Conservation (phyloP, 64 coral and sea anemone species). For the Dendronephthya gigantea region DNA sequence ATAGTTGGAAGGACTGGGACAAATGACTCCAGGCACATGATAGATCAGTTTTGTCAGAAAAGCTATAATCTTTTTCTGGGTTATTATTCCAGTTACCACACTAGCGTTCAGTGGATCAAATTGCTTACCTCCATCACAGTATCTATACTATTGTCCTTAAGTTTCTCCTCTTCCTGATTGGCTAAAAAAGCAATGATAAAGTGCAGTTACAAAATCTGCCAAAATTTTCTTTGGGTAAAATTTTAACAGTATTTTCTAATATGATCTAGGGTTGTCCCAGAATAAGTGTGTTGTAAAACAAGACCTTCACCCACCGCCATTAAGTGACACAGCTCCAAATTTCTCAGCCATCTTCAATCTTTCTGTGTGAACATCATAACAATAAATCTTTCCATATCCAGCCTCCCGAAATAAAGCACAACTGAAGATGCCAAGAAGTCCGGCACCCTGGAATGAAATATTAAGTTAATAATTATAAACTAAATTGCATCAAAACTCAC, state of each 20-base stretch:
- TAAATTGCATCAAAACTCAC: too few species aligned
- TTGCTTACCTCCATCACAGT: background rate
- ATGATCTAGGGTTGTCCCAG: too few species aligned
- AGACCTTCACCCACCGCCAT: slow-evolving; percentile 34
- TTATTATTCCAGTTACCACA: too few species aligned
- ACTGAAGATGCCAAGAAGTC: slow-evolving; percentile 77
- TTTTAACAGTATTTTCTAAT: background rate
- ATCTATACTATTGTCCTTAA: background rate
- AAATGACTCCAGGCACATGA: too few species aligned
- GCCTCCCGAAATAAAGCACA: slow-evolving; percentile 70
- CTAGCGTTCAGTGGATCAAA: too few species aligned
- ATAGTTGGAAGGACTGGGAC: too few species aligned
- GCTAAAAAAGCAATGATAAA: too few species aligned
- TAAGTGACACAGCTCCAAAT: slow-evolving; percentile 66
- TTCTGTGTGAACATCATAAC: slow-evolving; percentile 57
- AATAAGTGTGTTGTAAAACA: background rate
- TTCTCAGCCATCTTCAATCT: slow-evolving; percentile 59
- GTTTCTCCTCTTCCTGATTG: background rate
- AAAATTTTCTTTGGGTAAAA: too few species aligned
- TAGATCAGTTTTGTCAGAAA: too few species aligned
- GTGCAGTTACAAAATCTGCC: too few species aligned
- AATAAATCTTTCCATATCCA: slow-evolving; percentile 77
- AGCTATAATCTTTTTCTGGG: too few species aligned
- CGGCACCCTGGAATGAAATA: slow-evolving; percentile 48
- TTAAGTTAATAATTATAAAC: too few species aligned